A percentile compares a stretch with the other conserved stretches of the same genome.
phyloP scores from a whole-genome alignment of 1,140 invertebrate genomes.

The Venturia canescens region DNA sequence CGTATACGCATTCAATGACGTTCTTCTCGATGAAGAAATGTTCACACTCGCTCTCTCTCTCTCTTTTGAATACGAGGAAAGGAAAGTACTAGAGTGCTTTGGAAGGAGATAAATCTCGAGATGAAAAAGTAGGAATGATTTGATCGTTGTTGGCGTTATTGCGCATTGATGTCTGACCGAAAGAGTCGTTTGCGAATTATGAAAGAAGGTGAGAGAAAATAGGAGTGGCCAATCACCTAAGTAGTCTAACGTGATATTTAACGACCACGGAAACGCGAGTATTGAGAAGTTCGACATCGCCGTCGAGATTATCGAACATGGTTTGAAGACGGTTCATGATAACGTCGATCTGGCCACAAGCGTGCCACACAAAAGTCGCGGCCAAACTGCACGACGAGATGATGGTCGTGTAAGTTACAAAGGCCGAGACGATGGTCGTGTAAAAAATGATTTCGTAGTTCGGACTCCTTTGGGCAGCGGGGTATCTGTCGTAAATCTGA shows the following conservation, averaged over 20 bases:
- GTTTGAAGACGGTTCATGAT: constrained; percentile 20
- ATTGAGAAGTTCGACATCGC: not conserved
- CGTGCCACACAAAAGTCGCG: constrained; percentile 47
- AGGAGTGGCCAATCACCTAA: not conserved
- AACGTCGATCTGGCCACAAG: constrained; percentile 48
- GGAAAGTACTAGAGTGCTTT: too few relatives aligned
- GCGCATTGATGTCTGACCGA: too few relatives aligned
- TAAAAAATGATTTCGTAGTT: constrained; percentile 46
- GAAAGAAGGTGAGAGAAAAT: not conserved
- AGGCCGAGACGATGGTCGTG: constrained; percentile 13
- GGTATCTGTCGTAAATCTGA: constrained; percentile 20
- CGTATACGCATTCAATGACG: too few relatives aligned
- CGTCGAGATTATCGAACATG: not conserved
- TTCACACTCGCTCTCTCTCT: too few relatives aligned
- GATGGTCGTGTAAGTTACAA: constrained; percentile 27
- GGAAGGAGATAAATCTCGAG: too few relatives aligned
- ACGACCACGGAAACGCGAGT: not conserved
- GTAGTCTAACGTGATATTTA: not conserved
- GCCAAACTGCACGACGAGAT: constrained; percentile 39
- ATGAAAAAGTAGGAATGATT: too few relatives aligned
- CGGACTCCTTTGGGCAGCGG: not conserved
- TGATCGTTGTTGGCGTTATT: too few relatives aligned
- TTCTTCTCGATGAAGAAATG: too few relatives aligned
- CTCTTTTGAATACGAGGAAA: too few relatives aligned
- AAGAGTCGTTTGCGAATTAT: too few relatives aligned